Base-by-base conservation (phyloP, 2,113 vertebrate genomes). In the Notothenia coriiceps region DNA sequence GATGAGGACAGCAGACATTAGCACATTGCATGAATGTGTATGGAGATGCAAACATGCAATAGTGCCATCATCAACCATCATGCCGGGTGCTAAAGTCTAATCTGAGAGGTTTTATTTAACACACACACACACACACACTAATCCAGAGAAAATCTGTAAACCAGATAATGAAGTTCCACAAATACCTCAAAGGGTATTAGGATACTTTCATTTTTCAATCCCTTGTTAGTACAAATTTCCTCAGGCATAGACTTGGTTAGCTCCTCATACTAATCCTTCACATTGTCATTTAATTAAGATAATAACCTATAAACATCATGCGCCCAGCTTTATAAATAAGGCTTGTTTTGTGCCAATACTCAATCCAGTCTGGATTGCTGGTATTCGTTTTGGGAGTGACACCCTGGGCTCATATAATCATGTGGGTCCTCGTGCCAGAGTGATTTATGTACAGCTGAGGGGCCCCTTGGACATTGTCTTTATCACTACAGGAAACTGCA, bases 391-490 rank as follows among this genome's bases (percentile, higher is more conserved):
- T 56, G 29, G 33, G 82, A 76, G 63, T 67, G 85, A 76, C n/a
- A 85, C 80, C 90, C 62, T 82, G 84, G 85, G 90, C 86, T 83
- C 78, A 60, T 73, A 74, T 86, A 91, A 90, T 92, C 81, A 89
- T 65, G 74, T 71, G 57, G 74, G 83, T 83, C 84, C 68, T 82
- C 3, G 15, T 86, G 86, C 88, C 80, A 81, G 72, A 84, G 81
- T 92, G 89, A 93, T 93, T 91, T 90, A 90, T 91, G 82, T 64
- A 86, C 77, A 72, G 77, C 78, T 47, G 66, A 86, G 82, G 77
- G 70, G 84, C 89, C 88, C 80, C 81, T 86, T 43, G 76, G 89
- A 89, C 91, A 75, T 52, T 77, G 83, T 85, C 85, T 87, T 81
- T 63, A 89, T 85, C 76, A 74, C 86, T 71, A 74, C 84, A 74